These are phyloP conservation scores for Drosophila prostipennis DNA, from an alignment of 2,888 invertebrate genomes.

Conservation along the genomic window DNA sequence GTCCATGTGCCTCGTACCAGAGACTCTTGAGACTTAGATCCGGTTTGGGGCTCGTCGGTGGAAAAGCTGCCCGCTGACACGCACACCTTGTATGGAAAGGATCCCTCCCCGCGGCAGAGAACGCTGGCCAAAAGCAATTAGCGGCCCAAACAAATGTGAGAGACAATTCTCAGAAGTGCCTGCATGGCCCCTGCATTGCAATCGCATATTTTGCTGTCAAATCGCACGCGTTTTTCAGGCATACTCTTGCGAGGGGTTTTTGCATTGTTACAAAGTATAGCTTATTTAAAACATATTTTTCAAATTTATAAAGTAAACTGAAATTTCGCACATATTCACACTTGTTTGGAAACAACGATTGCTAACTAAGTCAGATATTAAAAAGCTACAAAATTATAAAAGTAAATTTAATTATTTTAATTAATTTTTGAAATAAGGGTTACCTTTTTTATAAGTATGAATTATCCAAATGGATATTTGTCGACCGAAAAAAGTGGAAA, in stretches of 20 bases:
- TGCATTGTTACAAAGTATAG: too few relatives aligned
- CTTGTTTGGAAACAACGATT: too few relatives aligned
- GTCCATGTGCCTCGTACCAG: slow-evolving; percentile 12
- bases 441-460: too few relatives aligned
- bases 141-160: slow-evolving; percentile 65
- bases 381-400: too few relatives aligned
- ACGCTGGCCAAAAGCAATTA: slow-evolving; percentile 57
- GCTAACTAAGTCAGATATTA: too few relatives aligned
- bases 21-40: slow-evolving; percentile 65
- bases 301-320: too few relatives aligned
- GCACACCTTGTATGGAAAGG: slow-evolving; percentile 62
- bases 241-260: slow-evolving; percentile 14
- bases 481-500: too few relatives aligned
- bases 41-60: slow-evolving; percentile 56
- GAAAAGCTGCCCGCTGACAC: slow-evolving; percentile 51
- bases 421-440: too few relatives aligned
- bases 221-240: slow-evolving; percentile 39
- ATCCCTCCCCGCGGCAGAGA: slow-evolving; percentile 35
- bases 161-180: slow-evolving; percentile 69
- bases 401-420: too few relatives aligned
- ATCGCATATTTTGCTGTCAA: slow-evolving; percentile 53
- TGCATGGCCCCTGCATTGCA: slow-evolving; percentile 33
- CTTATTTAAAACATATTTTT: too few relatives aligned
- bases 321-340: too few relatives aligned
- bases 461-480: too few relatives aligned